These are phyloP conservation scores for Andrena camellia DNA, from an alignment of 2,888 invertebrate species.

Conservation along the genomic window DNA sequence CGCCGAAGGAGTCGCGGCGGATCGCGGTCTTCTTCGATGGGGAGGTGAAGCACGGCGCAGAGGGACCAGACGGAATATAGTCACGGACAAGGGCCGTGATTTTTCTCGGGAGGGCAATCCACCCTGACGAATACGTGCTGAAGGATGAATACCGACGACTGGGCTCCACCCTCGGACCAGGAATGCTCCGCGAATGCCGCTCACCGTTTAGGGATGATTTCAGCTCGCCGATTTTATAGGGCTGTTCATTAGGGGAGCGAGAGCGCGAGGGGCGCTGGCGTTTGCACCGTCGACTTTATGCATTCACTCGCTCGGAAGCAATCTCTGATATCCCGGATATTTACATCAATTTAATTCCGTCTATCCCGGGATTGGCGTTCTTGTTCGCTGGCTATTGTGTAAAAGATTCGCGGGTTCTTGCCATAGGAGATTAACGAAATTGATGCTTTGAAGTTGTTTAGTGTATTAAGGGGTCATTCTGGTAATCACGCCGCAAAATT, in stretches of 20 bases:
- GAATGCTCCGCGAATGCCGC: conserved; percentile 21
- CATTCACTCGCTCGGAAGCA: conserved; percentile 9
- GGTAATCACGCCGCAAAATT: too few species aligned
- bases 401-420: too few species aligned
- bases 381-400: too few species aligned
- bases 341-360: conserved; percentile 16
- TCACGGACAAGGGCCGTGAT: conserved; percentile 64
- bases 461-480: too few species aligned
- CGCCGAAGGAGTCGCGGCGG: conserved; percentile 32
- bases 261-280: conserved; percentile 17
- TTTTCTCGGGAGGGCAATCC: conserved; percentile 62
- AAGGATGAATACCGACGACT: conserved; percentile 53
- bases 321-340: conserved; percentile 14
- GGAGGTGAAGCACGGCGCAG: conserved; percentile 5
- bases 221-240: conserved; percentile 11
- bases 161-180: not conserved
- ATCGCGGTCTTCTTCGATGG: conserved; percentile 27
- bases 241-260: conserved; percentile 35
- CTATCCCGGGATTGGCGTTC: not conserved
- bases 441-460: too few species aligned
- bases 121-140: conserved; percentile 59
- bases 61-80: conserved; percentile 36
- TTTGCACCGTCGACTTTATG: conserved; percentile 5
- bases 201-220: conserved; percentile 41
- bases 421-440: too few species aligned